phyloP scores from a whole-genome alignment of 2,888 invertebrate genomes.

The Lasioglossum villosulum region DNA sequence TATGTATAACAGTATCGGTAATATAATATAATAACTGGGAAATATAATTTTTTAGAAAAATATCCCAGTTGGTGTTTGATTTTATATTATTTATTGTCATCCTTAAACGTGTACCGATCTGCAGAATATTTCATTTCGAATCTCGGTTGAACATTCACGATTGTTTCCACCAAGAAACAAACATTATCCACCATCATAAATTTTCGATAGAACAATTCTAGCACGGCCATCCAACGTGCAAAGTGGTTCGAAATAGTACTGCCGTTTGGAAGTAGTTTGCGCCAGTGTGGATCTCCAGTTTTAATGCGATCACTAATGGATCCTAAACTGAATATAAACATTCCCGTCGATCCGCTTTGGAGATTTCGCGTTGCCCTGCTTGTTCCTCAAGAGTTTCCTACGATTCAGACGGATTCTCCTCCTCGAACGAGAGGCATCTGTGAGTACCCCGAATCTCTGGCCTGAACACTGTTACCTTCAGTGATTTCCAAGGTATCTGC shows the following conservation, averaged over 20 bases:
- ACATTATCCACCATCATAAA: background rate
- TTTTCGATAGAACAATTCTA: background rate
- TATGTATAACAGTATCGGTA: background rate
- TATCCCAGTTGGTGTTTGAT: no score
- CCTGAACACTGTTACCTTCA: background rate
- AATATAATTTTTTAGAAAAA: no score
- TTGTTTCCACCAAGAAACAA: background rate
- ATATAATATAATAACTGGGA: no score
- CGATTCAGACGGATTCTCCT: conserved; percentile 11
- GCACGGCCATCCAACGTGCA: background rate
- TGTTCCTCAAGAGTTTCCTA: conserved; percentile 32
- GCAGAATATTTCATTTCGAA: background rate
- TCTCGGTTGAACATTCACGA: background rate
- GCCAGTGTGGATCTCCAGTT: conserved; percentile 59
- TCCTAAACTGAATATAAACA: conserved; percentile 79
- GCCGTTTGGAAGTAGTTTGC: conserved; percentile 35
- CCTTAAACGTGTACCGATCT: no score
- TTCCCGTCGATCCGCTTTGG: conserved; percentile 76
- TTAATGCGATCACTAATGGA: conserved; percentile 79
- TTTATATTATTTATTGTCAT: no score
- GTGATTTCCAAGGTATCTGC: background rate
- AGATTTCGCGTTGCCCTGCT: conserved; percentile 51
- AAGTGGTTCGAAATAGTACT: conserved; percentile 31
- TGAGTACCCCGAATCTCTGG: background rate
- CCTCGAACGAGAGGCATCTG: background rate